These are phyloP conservation scores for Plebejus melissa DNA, from an alignment of 2,888 invertebrate genomes.

Conservation along the genomic window DNA sequence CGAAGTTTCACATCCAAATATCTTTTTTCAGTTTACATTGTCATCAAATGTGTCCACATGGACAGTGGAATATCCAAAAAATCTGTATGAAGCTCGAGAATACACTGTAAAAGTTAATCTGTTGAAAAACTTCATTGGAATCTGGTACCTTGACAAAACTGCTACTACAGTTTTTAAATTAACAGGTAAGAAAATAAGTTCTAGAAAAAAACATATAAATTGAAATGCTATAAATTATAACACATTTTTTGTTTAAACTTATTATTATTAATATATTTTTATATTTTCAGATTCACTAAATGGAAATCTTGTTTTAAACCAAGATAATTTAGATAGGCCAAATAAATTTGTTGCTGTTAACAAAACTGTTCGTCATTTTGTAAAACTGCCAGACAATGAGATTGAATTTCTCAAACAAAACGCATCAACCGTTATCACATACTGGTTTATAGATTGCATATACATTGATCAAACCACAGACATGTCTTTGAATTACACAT, in stretches of 20 bases:
- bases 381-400: conserved; percentile 81
- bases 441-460: conserved; percentile 89
- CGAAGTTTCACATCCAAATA: neutral
- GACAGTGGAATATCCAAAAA: conserved; percentile 79
- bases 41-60: conserved; percentile 78
- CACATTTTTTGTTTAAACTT: neutral
- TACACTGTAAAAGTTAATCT: conserved; percentile 79
- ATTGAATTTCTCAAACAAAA: conserved; percentile 74
- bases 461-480: conserved; percentile 82
- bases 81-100: conserved; percentile 75
- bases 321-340: conserved; percentile 77
- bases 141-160: conserved; percentile 56
- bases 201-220: too few species aligned
- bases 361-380: conserved; percentile 75
- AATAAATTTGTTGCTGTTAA: conserved; percentile 82
- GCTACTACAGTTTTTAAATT: conserved; percentile 52
- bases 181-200: conserved; percentile 52
- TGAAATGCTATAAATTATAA: too few species aligned
- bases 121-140: conserved; percentile 52
- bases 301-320: conserved; percentile 82
- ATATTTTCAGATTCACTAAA: conserved; percentile 80
- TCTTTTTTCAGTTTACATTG: conserved; percentile 55
- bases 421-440: conserved; percentile 77
- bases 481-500: conserved; percentile 81
- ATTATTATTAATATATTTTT: neutral